Base-by-base conservation (phyloP, 1,140 invertebrate species). In the fruit fly (Drosophila melanogaster) region DNA sequence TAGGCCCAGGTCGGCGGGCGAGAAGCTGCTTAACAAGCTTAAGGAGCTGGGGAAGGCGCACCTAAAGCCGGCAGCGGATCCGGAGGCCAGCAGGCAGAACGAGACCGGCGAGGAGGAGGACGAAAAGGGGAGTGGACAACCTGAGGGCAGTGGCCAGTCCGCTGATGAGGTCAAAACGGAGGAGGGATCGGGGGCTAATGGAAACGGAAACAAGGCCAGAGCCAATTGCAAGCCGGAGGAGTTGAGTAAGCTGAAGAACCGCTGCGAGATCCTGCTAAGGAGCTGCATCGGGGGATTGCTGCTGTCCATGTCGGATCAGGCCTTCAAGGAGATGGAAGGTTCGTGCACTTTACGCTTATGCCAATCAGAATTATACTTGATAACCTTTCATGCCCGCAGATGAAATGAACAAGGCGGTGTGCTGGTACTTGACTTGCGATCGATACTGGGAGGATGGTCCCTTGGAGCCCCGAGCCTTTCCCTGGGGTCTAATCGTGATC, bases 371-470 rank as follows among this genome's bases (percentile, higher is more conserved):
- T 17, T 43, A 3, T 15, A 43, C 0, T 11, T 15, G n/a, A 37
- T 11, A 43, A 10, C 15, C 5, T 22, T 7, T n/a, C 4, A 10
- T 10, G 1, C 5, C 91, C 93, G 40, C 83, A 97, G 97, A 96
- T 86, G 96, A 97, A 86, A 94, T 98, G 91, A 96, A 97, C 90
- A 94, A 96, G 79, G 96, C 96, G 10, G 95, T 98, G 50, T 98
- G 97, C 91, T 98, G 97, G 95, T 98, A 97, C 92, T 93, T 98
- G 72, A 97, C 96, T 60, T 98, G 97, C 92, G 96, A 98, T 90
- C 95, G 96, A 49, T 98, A 97, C 92, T 98, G 96, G 96, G 96
- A 97, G 91, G 96, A 97, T 90, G 95, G 96, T 4, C 95, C 95
- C 67, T 93, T 95, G 54, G 95, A 96, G 77, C 94, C 95, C 19